Base-by-base conservation (phyloP, 2,888 invertebrate species). In the Phaedon cochleariae region DNA sequence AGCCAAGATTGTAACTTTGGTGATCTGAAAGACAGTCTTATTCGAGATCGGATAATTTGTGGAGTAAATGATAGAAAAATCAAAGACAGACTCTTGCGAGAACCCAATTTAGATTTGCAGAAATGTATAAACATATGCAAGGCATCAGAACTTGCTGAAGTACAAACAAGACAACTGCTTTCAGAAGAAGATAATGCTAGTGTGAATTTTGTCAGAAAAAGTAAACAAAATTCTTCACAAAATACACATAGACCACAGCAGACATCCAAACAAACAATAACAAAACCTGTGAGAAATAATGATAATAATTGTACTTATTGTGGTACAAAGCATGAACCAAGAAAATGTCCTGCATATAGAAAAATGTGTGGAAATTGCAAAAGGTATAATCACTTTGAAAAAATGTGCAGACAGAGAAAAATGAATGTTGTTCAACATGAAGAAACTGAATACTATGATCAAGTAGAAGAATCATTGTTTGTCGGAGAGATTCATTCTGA, bases 291-390 rank as follows among this genome's bases (percentile, higher is more conserved):
- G 2, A 21, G 49, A 21, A 49, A 15, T 4, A 21, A 17, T 15
- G 15, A 20, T 52, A 48, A 26, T 5, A 46, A 26, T 22, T 59
- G 48, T 46, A 48, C 2, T n/a, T 17, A 21, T 9, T 59, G 59
- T 59, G 46, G 26, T 20, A 15, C n/a, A 10, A 15, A 22, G 12
- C 45, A 58, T 58, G 21, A 17, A 22, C 15, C 12, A 20, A 20
- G 17, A n/a, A 17, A 59, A 21, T 59, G 60, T 52, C 52, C 60
- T 17, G 60, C 60, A 18, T 51, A 60, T 29, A 52, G 37, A 34
- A 26, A 60, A 60, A 26, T 31, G 37, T 60, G 37, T 21, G 5
- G 15, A 6, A 34, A 22, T 15, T 31, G 53, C 29, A 53, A 26
- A 15, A 52, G 21, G n/a, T 29, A 15, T 29, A 18, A 34, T 15